These are phyloP conservation scores for Acanthurus leucopareius DNA, from an alignment of 2,797 vertebrate genomes.

Conservation along the genomic window DNA sequence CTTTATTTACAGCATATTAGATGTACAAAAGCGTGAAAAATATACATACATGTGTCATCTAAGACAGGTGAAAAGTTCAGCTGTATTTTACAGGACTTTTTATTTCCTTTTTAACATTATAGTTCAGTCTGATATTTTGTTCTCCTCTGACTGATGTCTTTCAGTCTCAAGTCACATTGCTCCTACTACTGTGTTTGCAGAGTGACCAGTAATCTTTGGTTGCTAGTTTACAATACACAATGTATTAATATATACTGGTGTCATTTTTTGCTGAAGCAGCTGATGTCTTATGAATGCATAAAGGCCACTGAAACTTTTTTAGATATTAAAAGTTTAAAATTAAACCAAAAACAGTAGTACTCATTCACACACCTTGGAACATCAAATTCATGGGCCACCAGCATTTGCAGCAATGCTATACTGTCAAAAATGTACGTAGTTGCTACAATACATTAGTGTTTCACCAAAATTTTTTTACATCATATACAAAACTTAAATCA, in stretches of 20 bases:
- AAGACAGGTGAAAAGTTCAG: constrained; percentile 71
- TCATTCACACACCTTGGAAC: constrained; percentile 29
- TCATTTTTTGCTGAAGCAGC: constrained; percentile 26
- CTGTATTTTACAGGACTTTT: constrained; percentile 76
- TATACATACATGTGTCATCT: constrained; percentile 84
- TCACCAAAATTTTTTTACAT: constrained; percentile 84
- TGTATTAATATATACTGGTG: constrained; percentile 22
- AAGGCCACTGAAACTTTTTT: constrained; percentile 8
- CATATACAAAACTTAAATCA: constrained; percentile 86
- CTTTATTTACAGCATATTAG: constrained; percentile 89
- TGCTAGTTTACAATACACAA: constrained; percentile 57
- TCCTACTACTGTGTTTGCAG: constrained; percentile 35
- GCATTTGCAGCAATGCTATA: constrained; percentile 40
- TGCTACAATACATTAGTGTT: constrained; percentile 74
- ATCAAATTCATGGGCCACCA: constrained; percentile 44
- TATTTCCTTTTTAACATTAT: constrained; percentile 39
- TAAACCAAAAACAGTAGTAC: constrained; percentile 25
- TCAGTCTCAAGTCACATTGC: constrained; percentile 29
- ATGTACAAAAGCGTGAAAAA: constrained; percentile 88
- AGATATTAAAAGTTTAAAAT: too few relatives aligned
- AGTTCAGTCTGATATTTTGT: background rate
- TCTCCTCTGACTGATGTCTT: too few relatives aligned
- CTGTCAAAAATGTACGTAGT: constrained; percentile 44
- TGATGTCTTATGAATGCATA: constrained; percentile 33
- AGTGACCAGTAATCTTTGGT: constrained; percentile 73